Percentiles rank a stretch among this genome's conserved stretches.
Evolutionary conservation across 2,797 vertebrate species (phyloP).

Genomic region (Pseudocheirus occidentalis): DNA sequence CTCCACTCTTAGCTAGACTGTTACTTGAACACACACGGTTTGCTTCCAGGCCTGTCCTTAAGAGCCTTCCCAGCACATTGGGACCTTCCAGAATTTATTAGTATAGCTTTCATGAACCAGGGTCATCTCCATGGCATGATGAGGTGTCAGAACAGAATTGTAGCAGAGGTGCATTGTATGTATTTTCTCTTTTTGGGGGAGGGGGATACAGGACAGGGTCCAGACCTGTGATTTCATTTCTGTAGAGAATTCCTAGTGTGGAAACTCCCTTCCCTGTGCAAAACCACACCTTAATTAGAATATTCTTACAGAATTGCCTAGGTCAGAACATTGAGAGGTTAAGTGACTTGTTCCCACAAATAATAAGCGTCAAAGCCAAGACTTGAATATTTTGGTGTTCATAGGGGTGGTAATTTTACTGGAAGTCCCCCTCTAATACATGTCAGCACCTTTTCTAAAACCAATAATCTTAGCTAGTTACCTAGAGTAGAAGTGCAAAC

Average conservation of each 20-base stretch:
- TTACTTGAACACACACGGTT: not conserved
- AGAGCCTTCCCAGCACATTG: not conserved
- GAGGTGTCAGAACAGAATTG: not conserved
- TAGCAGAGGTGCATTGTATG: not conserved
- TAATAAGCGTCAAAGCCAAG: not conserved
- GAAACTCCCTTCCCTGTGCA: not conserved
- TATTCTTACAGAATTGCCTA: not conserved
- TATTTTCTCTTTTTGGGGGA: not conserved
- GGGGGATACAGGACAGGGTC: not conserved
- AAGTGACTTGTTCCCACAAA: not conserved
- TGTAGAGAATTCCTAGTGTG: not conserved
- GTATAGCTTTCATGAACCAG: not conserved
- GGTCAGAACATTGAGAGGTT: not conserved
- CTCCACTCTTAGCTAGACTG: not conserved
- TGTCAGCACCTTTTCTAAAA: not conserved
- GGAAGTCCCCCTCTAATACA: not conserved
- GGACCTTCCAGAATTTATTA: not conserved
- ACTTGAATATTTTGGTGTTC: not conserved
- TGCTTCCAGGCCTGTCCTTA: not conserved
- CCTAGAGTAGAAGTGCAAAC: not conserved
- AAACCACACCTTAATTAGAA: not conserved
- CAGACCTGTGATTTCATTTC: not conserved
- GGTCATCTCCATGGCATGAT: not conserved
- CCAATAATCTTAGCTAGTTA: not conserved
- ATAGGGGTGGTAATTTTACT: not conserved